Percentiles rank a stretch among this genome's conserved stretches.
phyloP scores from a whole-genome alignment of 1,140 invertebrate species.

The Homalodisca vitripennis region DNA sequence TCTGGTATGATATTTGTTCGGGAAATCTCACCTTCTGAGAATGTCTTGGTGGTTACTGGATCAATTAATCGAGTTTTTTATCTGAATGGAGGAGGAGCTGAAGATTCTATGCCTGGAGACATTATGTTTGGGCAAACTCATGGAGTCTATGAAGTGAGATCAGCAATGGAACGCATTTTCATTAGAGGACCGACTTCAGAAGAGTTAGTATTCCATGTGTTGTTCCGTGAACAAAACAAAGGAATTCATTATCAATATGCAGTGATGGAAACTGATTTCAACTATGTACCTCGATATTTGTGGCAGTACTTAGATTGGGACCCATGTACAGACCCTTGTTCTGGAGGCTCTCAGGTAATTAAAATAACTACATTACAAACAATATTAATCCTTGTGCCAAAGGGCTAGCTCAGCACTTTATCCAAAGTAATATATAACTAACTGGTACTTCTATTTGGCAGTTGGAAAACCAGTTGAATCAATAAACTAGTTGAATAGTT shows the following conservation, averaged over 20 bases:
- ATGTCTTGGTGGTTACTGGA: constrained; percentile 48
- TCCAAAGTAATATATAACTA: too few species aligned
- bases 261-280: constrained; percentile 39
- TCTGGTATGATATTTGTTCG: constrained; percentile 47
- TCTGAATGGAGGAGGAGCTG: constrained; percentile 45
- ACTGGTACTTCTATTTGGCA: too few species aligned
- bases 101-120: constrained; percentile 62
- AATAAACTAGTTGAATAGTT: too few species aligned
- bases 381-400: too few species aligned
- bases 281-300: constrained; percentile 49
- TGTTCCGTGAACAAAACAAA: constrained; percentile 46
- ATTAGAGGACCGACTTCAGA: constrained; percentile 18
- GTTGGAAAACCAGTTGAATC: too few species aligned
- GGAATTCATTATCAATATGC: constrained; percentile 51
- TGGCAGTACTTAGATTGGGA: constrained; percentile 54
- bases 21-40: constrained; percentile 46
- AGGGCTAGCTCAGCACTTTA: too few species aligned
- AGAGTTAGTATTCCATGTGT: constrained; percentile 36
- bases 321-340: constrained; percentile 50
- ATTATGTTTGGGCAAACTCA: constrained; percentile 44
- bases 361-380: too few species aligned
- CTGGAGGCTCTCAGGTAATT: constrained; percentile 47
- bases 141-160: constrained; percentile 28
- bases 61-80: constrained; percentile 47
- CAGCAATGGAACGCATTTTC: constrained; percentile 25